Base-by-base conservation (phyloP, 2,113 vertebrate genomes). In the Catharus fuscescens region DNA sequence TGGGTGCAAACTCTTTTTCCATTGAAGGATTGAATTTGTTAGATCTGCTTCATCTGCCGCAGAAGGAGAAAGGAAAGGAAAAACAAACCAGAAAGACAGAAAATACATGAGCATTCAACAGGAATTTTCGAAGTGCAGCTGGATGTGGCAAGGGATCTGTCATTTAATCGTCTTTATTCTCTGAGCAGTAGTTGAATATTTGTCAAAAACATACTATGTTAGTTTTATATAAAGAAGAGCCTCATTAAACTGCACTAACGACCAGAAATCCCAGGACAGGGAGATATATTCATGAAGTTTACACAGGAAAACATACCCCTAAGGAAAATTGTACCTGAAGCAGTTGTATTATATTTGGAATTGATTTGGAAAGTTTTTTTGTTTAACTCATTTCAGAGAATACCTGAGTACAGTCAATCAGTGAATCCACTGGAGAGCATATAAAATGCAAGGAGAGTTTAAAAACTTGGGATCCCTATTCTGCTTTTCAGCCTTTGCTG, bases 1-100 rank as follows among this genome's bases (percentile, higher is more conserved):
- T 78, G 36, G 28, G 7, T 73, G 36, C 15, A 80, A 81, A 78
- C 13, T 25, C 42, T 74, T 84, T 47, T 67, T 44, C 18, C 8
- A 48, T 20, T 67, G 53, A 76, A 62, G 61, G n/a, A 57, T 12
- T 31, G 32, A 77, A 65, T 54, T 57, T 92, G 4, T 60, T 81
- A 61, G 5, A 64, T 60, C 20, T 1, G 1, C n/a, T 84, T 83
- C 0, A 0, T 80, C 36, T 92, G 21, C 21, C 31, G 6, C 15
- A 24, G 40, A 12, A 90, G 21, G 9, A 92, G 81, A 90, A 88
- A 59, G 5, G 11, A 71, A 67, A 45, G 8, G 5, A 21, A 44
- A 72, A 6, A 38, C 64, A 36, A 79, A 28, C 15, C 4, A 57
- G 4, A 67, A 88, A 54, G 42, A 28, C 9, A 76, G 44, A 86